Evolutionary conservation across 2,113 vertebrate genomes (phyloP), one percentile per base, ranked within the genome.

Genomic region (Clupea harengus): DNA sequence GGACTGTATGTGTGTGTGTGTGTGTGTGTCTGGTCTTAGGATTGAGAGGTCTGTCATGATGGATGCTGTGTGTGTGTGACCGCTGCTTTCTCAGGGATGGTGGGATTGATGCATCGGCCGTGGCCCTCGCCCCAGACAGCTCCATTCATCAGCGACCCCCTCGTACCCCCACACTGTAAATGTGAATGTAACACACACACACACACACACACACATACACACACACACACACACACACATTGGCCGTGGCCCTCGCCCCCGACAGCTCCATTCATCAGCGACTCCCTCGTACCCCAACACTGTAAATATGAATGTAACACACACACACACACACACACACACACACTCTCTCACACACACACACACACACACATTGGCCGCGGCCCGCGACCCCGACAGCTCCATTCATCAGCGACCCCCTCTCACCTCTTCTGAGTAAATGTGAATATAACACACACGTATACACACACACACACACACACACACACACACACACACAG

Each of bases 61-160:
- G 39, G 39, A 39, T 39, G 39, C 39, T 86, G 86, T 84, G 91
- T 88, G 92, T 91, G 89, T 90, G 91, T 90, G 60, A 86, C 88
- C 82, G 57, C 88, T 89, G 90, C 86, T 86, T 89, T 90, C 83
- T 90, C 85, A 84, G 90, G 82, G 81, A 84, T 47, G 88, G 91
- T 88, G 90, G 88, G 50, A 45, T 90, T 92, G 85, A 88, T 87
- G 64, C 90, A 92, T 93, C 92, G 91, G 91, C 84, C 89, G 89
- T 91, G 91, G 88, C 86, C 67, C 46, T 3, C 45, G 10, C 52
- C 44, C 52, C 45, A 46, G 44, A 80, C 81, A 72, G 81, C 44
- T 45, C 81, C 83, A 85, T 91, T 81, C 80, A 89, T 89, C 85
- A 85, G 83, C 15, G 84, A 18, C 54, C 18, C 22, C 64, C 84